Percentiles rank a stretch among this genome's conserved stretches.
phyloP scores from a whole-genome alignment of 1,140 invertebrate genomes.

The Argopecten irradians region DNA sequence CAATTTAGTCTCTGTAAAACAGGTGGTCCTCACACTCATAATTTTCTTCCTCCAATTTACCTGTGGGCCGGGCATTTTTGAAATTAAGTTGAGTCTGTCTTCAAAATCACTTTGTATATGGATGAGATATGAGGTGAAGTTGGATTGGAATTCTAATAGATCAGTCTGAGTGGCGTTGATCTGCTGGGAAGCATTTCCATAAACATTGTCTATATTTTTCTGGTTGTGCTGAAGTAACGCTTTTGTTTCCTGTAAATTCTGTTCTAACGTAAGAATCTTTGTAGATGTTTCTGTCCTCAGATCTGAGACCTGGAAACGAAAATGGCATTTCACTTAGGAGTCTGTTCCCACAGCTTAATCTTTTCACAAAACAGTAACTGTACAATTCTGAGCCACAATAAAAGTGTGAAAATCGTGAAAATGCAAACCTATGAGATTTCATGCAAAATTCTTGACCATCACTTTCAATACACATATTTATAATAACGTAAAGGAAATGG shows the following conservation, averaged over 20 bases:
- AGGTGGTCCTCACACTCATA: background rate
- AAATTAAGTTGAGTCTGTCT: background rate
- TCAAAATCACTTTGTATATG: slow-evolving; percentile 18
- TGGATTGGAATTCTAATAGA: background rate
- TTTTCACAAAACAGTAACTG: background rate
- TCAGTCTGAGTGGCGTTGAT: background rate
- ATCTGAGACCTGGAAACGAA: slow-evolving; percentile 31
- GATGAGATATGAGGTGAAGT: background rate
- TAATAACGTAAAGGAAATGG: background rate
- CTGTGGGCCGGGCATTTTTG: background rate
- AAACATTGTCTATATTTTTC: slow-evolving; percentile 30
- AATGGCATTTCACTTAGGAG: background rate
- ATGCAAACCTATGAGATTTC: background rate
- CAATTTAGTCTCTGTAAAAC: background rate
- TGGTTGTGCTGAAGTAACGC: background rate
- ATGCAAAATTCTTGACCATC: background rate
- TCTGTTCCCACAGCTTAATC: background rate
- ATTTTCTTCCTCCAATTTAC: background rate
- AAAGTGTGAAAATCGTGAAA: background rate
- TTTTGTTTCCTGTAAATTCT: slow-evolving; percentile 28
- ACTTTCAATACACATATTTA: background rate
- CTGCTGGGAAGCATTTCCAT: slow-evolving; percentile 2
- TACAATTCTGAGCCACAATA: background rate
- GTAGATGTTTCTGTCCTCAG: slow-evolving; percentile 12
- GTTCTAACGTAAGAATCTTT: slow-evolving; percentile 28